Conservation (phyloP, 1,140 invertebrate genomes). For the Drosophila kanapiae region DNA sequence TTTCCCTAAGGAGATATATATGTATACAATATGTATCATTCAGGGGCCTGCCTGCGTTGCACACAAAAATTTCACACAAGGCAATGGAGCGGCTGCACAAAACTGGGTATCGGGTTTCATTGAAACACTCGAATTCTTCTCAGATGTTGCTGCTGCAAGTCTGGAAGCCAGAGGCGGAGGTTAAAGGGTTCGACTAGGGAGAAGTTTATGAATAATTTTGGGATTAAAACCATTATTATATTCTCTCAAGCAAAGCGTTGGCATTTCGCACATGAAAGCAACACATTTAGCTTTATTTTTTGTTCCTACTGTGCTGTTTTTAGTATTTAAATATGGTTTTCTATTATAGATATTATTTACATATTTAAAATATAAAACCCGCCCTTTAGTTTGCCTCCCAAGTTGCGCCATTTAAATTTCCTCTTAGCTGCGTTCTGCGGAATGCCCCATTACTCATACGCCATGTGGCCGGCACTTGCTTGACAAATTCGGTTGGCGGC, state of each 20-base stretch:
- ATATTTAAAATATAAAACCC: not conserved
- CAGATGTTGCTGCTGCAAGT: conserved; percentile 17
- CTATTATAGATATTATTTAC: not conserved
- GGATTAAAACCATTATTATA: no score
- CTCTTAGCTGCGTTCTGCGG: conserved; percentile 43
- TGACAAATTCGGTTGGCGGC: conserved; percentile 13
- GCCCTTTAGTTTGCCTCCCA: not conserved
- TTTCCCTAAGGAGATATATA: conserved; percentile 18
- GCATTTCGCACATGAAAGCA: not conserved
- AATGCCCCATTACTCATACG: conserved; percentile 76
- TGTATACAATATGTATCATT: conserved; percentile 15
- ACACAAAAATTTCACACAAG: conserved; percentile 74
- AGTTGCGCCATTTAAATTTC: not conserved
- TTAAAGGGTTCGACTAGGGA: not conserved
- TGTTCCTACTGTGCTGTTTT: not conserved
- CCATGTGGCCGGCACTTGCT: conserved; percentile 57
- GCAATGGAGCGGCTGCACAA: conserved; percentile 57
- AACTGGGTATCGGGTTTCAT: conserved; percentile 67
- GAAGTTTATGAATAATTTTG: not conserved
- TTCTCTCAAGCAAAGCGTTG: no score
- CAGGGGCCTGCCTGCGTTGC: conserved; percentile 10
- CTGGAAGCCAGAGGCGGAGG: conserved; percentile 14
- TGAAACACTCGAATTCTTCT: conserved; percentile 70
- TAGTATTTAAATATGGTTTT: not conserved
- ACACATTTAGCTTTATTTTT: no score